These are phyloP conservation scores for Bradypodion ventrale DNA, from an alignment of 2,797 vertebrate genomes.

Conservation along the genomic window DNA sequence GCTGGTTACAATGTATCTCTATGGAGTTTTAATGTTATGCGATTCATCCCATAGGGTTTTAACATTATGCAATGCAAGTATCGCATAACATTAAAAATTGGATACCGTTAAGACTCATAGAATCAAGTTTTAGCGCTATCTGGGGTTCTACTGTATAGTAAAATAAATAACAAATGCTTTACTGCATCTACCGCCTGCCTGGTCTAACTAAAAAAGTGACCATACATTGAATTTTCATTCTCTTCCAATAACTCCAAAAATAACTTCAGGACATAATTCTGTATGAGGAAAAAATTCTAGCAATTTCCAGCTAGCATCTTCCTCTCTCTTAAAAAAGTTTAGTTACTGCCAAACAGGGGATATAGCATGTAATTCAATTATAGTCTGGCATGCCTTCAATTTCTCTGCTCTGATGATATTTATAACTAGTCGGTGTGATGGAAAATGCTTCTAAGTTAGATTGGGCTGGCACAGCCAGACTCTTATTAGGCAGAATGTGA, in stretches of 20 bases:
- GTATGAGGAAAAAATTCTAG: background rate
- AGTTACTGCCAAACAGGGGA: background rate
- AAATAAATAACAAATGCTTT: too few species aligned
- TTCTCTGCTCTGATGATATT: background rate
- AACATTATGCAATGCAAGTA: too few species aligned
- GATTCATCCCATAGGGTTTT: too few species aligned
- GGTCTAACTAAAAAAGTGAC: background rate
- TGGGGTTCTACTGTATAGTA: too few species aligned
- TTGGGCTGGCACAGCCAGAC: background rate
- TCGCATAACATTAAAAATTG: too few species aligned
- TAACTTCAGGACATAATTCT: background rate
- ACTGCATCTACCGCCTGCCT: too few species aligned
- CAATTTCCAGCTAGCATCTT: background rate
- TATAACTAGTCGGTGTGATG: background rate
- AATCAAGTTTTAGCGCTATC: too few species aligned
- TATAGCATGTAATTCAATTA: background rate
- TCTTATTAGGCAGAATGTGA: background rate
- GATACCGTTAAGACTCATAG: too few species aligned
- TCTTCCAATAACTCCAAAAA: background rate
- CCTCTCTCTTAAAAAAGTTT: background rate
- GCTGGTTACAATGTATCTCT: too few species aligned
- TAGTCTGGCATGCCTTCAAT: constrained; percentile 3
- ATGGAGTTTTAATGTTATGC: too few species aligned
- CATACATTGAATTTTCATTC: background rate
- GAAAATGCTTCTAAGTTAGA: background rate